Percentiles rank a stretch among this genome's conserved stretches.
These are phyloP conservation scores for Coluber constrictor DNA, from an alignment of 2,797 vertebrate genomes.

Conservation along the genomic window DNA sequence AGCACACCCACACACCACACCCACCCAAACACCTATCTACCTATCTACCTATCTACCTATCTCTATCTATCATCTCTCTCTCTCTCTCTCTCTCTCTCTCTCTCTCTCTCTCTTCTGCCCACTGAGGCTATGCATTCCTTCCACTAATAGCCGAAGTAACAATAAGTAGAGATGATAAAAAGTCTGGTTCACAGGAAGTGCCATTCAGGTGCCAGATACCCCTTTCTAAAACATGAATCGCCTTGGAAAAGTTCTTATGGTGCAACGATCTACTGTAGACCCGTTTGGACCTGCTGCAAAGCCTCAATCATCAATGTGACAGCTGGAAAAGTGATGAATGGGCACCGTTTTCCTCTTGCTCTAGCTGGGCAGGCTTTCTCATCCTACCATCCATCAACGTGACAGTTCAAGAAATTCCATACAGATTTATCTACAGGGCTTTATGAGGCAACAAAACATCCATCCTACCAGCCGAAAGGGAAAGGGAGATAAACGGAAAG, in stretches of 20 bases:
- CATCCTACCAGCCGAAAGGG: conserved; percentile 48
- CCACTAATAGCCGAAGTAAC: background rate
- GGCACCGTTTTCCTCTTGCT: conserved; percentile 52
- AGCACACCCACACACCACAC: no score
- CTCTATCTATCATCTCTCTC: no score
- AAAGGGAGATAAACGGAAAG: conserved; percentile 57
- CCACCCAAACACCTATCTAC: no score
- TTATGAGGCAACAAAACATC: conserved; percentile 52
- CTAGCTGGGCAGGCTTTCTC: conserved; percentile 60
- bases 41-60: no score
- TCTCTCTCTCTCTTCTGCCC: background rate
- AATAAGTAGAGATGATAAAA: background rate
- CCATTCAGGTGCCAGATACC: conserved; percentile 34
- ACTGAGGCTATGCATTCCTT: background rate
- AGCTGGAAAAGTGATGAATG: conserved; percentile 68
- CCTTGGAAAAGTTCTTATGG: conserved; percentile 39
- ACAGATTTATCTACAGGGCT: conserved; percentile 66
- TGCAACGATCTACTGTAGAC: conserved; percentile 36
- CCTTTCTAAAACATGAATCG: conserved; percentile 53
- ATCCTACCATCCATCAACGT: conserved; percentile 69
- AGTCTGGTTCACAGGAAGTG: background rate
- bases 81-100: no score
- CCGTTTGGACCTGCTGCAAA: conserved; percentile 40
- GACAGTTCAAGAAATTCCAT: conserved; percentile 66
- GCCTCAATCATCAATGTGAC: conserved; percentile 46